Evolutionary conservation across 2,888 invertebrate species (phyloP).

Genomic region (Vanessa cardui): DNA sequence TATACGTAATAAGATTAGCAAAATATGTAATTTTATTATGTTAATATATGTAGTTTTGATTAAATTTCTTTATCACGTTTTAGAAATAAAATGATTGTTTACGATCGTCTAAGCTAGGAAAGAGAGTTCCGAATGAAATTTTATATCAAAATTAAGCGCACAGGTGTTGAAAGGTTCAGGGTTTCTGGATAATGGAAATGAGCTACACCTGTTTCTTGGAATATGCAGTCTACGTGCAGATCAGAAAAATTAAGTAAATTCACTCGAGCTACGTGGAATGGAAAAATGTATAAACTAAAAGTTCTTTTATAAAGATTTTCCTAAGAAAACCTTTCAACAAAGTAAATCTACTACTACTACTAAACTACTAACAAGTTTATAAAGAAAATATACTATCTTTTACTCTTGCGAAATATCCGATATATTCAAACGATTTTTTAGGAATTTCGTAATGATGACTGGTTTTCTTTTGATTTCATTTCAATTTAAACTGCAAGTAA

Average conservation of each 20-base stretch:
- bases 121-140: slow-evolving; percentile 35
- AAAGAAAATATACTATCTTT: no score
- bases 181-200: slow-evolving; percentile 39
- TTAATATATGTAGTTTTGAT: background rate
- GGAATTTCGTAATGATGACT: no score
- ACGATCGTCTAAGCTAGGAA: slow-evolving; percentile 1
- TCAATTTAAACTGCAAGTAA: no score
- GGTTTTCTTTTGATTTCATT: no score
- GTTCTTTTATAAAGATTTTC: background rate
- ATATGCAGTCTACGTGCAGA: slow-evolving; percentile 41
- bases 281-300: slow-evolving; percentile 2
- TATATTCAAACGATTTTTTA: no score
- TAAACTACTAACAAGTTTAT: no score
- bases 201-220: slow-evolving; percentile 41
- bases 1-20: no score
- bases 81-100: background rate
- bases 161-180: slow-evolving; percentile 39
- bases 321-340: background rate
- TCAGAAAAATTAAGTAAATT: slow-evolving; percentile 38
- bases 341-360: no score
- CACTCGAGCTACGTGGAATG: slow-evolving; percentile 4
- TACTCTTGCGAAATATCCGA: no score
- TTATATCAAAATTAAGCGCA: slow-evolving; percentile 36
- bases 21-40: no score
- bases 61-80: background rate